These are phyloP conservation scores for Ischnura elegans DNA, from an alignment of 2,888 invertebrate species.

Conservation along the genomic window DNA sequence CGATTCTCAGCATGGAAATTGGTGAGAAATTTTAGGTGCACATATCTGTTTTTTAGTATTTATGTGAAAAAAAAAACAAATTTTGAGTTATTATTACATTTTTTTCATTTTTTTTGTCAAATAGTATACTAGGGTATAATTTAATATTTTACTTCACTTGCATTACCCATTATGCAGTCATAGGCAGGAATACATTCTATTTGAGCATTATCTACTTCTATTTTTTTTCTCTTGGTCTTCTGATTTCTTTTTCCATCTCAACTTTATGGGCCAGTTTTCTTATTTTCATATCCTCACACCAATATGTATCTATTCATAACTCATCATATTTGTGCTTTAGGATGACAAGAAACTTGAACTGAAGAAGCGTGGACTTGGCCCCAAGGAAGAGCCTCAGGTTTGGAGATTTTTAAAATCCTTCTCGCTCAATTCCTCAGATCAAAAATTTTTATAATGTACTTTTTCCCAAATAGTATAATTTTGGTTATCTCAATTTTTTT, in stretches of 20 bases:
- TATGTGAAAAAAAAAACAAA: no score
- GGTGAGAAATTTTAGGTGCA: not conserved
- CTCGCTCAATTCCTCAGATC: not conserved
- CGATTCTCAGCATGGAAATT: no score
- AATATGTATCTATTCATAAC: not conserved
- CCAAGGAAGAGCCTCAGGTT: slow-evolving; percentile 57
- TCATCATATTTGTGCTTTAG: slow-evolving; percentile 41
- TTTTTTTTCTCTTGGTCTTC: not conserved
- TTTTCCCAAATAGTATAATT: no score
- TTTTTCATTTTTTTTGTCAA: not conserved
- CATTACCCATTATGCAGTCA: not conserved
- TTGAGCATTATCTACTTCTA: not conserved
- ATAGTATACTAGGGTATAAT: not conserved
- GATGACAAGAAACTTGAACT: slow-evolving; percentile 69
- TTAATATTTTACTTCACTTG: not conserved
- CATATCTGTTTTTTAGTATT: not conserved
- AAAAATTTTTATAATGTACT: no score
- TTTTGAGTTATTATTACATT: not conserved
- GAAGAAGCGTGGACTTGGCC: slow-evolving; percentile 61
- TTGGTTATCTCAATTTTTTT: not conserved
- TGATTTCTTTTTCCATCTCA: not conserved
- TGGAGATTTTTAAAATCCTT: slow-evolving; percentile 5
- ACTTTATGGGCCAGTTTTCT: not conserved
- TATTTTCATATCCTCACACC: not conserved
- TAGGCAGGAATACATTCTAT: not conserved